Percentiles rank a stretch among this genome's conserved stretches.
Evolutionary conservation across 1,140 invertebrate species (phyloP).

Genomic region (Penaeus vannamei): DNA sequence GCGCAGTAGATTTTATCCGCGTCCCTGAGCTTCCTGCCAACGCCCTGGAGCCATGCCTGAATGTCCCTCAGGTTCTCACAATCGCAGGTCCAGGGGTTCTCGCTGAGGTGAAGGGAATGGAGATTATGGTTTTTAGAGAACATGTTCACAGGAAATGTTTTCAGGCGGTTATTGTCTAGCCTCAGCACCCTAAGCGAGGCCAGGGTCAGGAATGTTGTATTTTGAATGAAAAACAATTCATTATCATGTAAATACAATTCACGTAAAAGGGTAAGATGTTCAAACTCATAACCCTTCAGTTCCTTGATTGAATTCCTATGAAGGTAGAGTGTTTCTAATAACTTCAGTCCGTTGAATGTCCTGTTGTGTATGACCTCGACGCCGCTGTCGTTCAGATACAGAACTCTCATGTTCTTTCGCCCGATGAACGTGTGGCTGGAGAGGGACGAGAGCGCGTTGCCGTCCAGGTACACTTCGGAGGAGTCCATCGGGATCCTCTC

Average conservation of each 20-base stretch:
- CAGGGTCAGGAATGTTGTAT: constrained; percentile 84
- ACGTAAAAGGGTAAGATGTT: constrained; percentile 78
- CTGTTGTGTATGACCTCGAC: constrained; percentile 90
- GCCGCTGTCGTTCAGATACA: constrained; percentile 88
- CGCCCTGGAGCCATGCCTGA: constrained; percentile 82
- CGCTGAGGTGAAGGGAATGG: constrained; percentile 79
- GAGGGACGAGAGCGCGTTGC: constrained; percentile 83
- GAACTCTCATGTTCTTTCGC: constrained; percentile 84
- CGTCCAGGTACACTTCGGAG: constrained; percentile 90
- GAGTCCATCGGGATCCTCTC: constrained; percentile 93
- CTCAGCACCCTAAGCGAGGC: constrained; percentile 80
- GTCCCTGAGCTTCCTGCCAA: constrained; percentile 78
- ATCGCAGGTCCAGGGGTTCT: constrained; percentile 90
- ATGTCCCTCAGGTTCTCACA: constrained; percentile 87
- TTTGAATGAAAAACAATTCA: constrained; percentile 81
- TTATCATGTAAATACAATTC: constrained; percentile 80
- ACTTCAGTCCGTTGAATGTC: constrained; percentile 89
- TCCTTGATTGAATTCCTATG: constrained; percentile 84
- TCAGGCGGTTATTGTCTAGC: constrained; percentile 84
- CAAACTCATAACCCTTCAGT: constrained; percentile 88
- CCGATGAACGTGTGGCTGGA: constrained; percentile 91
- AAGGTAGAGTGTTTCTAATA: constrained; percentile 85
- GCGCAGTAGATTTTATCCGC: constrained; percentile 70
- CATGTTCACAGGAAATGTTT: constrained; percentile 83
- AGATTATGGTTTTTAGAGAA: constrained; percentile 75